Conservation (phyloP, 1,140 invertebrate species). For the Euwallacea similis region DNA sequence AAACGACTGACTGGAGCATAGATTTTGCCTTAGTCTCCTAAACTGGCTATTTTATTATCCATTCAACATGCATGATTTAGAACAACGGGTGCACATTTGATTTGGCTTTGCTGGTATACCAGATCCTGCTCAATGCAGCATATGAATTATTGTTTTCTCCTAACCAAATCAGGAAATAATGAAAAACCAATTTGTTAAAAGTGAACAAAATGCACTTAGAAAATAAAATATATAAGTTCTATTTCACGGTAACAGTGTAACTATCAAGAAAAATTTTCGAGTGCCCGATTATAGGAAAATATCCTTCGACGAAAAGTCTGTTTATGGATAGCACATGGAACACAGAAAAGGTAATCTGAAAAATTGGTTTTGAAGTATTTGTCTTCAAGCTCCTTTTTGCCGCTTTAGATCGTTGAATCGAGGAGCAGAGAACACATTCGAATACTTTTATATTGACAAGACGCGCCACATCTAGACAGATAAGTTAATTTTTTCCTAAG, state of each 20-base stretch:
- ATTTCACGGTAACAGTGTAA: background rate
- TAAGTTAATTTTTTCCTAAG: no score
- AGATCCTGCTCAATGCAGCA: no score
- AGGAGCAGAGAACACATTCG: no score
- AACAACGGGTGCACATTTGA: constrained; percentile 7
- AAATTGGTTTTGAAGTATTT: constrained; percentile 28
- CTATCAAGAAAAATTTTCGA: constrained; percentile 1
- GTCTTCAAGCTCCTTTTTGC: constrained; percentile 21
- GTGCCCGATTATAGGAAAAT: constrained; percentile 12
- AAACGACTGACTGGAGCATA: constrained; percentile 20
- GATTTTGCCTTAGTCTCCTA: constrained; percentile 28
- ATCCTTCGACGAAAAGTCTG: constrained; percentile 9
- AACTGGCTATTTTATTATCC: constrained; percentile 29
- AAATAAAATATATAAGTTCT: background rate
- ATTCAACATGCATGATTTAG: constrained; percentile 27
- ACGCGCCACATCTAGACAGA: no score
- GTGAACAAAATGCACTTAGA: background rate
- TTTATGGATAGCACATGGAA: constrained; percentile 10
- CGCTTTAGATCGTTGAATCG: background rate
- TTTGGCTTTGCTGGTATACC: constrained; percentile 13
- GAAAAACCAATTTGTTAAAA: background rate
- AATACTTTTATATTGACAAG: no score
- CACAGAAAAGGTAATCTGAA: constrained; percentile 18
- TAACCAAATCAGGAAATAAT: no score
- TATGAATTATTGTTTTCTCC: no score